Base-by-base conservation (phyloP, 92 coral and sea anemone genomes). In the Palythoa caribaeorum region DNA sequence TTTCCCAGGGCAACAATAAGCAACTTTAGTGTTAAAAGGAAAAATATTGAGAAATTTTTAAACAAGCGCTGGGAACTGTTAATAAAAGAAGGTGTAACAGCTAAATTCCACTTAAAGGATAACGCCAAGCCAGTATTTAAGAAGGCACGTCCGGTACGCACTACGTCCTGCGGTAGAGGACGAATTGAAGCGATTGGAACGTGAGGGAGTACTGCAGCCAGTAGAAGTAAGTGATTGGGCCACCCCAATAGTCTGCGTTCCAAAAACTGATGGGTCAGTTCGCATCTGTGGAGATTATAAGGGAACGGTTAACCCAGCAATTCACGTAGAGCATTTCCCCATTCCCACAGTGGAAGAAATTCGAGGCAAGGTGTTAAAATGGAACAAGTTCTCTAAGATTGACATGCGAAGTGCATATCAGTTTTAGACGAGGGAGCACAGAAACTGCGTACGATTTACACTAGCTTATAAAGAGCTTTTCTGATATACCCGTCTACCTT, bases 211-310 rank as follows among this genome's bases (percentile, higher is more conserved):
- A 38, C 17, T 88, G 16, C 71, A 80, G 72, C 81, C 88, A 5
- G 83, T 88, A 39, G 87, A 81, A 44, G 86, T 73, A 5, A 88
- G 87, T 59, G 70, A 88, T 13, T 88, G 88, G 91, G 83, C 84
- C 60, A 83, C 88, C 5, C 88, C 78, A 3, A 73, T 59, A 38
- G 87, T 47, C 11, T 68, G 77, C 5, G 86, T 87, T 47, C 90
- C 90, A 37, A 78, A 87, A 50, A 68, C 86, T 21, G 88, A 78
- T 52, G 47, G 73, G 28, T 71, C 87, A 39, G 87, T 88, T 6
- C 84, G 84, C 1, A 20, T 88, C 9, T 83, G 91, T 36, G 91
- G 88, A 4, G 84, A 73, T 50, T 89, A 47, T n/a, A 89, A 83
- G 36, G 69, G 88, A n/a, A 89, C 62, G 37, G 92, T 83, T 36